Evolutionary conservation across 2,113 vertebrate genomes (phyloP).

Genomic region (Prochilodus magdalenae): DNA sequence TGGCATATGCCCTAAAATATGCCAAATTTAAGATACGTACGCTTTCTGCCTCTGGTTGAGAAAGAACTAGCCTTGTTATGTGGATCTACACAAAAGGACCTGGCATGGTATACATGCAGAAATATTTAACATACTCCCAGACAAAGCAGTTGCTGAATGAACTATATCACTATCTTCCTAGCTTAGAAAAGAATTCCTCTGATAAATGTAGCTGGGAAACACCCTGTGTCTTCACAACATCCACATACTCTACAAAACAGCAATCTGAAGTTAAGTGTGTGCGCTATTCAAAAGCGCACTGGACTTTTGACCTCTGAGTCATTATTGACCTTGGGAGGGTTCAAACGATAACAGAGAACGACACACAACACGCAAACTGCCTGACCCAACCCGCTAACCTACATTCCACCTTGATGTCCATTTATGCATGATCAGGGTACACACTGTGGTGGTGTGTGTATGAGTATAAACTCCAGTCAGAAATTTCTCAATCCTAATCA

Average conservation of each 20-base stretch:
- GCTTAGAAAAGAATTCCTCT: conserved; percentile 16
- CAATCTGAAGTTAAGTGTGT: background rate
- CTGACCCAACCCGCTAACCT: conserved; percentile 54
- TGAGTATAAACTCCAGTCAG: too few species aligned
- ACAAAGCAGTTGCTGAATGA: conserved; percentile 9
- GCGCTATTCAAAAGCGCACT: background rate
- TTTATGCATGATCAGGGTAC: background rate
- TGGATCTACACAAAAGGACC: background rate
- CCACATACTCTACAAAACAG: background rate
- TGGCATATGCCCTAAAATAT: background rate
- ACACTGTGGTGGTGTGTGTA: background rate
- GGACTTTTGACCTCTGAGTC: conserved; percentile 59
- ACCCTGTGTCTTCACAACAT: background rate
- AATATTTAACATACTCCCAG: background rate
- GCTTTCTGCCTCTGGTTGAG: background rate
- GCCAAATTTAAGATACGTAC: background rate
- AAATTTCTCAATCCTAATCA: background rate
- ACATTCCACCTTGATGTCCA: conserved; percentile 54
- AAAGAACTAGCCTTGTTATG: background rate
- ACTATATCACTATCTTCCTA: conserved; percentile 29
- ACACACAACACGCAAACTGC: background rate
- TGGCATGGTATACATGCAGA: background rate
- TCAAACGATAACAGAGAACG: conserved; percentile 14
- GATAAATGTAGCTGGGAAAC: conserved; percentile 23
- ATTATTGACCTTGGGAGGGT: conserved; percentile 62